Evolutionary conservation across 1,140 invertebrate species (phyloP), one percentile per base, ranked within the genome.

Genomic region (Zaprionus nigranus): DNA sequence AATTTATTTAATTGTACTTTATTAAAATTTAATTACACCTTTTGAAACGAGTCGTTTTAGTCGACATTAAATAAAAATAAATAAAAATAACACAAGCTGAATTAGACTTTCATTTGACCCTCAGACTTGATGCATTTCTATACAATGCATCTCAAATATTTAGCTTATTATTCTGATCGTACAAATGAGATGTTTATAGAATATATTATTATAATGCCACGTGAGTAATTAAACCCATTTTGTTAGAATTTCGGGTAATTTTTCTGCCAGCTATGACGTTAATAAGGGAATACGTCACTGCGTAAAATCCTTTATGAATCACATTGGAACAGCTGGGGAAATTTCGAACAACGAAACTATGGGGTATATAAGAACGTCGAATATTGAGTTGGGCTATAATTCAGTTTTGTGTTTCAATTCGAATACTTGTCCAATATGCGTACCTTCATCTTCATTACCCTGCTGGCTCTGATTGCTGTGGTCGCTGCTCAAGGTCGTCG

Each of bases 391-490:
- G 20, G 26, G 13, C 0, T 34, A 65, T 54, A 51, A 57, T 24
- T 56, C 36, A 65, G 63, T 57, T 57, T 56, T 57, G 63, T 36
- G 40, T 22, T 65, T 43, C 34, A 40, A 43, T 7, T 49, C 22
- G 46, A 49, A 49, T 49, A 49, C 46, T 49, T 20, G 9, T 11
- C 5, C 30, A 56, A 57, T n/a, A 65, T 65, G 63, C 63, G 63
- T 38, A 36, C 53, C 3, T 15, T 57, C 20, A 38, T 65, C 24
- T 12, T 65, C 15, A 30, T 65, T 5, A 43, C 63, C 15, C 36
- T 65, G 22, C 53, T 65, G 5, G 63, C 63, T 20, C 53, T 65
- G 53, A 36, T 56, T 56, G 63, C 63, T 17, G 63, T 65, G 36
- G 63, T 53, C 26, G 51, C 63, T 15, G 63, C 63, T 56, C 51